Base-by-base conservation (phyloP, 2,113 vertebrate genomes). In the Boleophthalmus pectinirostris region DNA sequence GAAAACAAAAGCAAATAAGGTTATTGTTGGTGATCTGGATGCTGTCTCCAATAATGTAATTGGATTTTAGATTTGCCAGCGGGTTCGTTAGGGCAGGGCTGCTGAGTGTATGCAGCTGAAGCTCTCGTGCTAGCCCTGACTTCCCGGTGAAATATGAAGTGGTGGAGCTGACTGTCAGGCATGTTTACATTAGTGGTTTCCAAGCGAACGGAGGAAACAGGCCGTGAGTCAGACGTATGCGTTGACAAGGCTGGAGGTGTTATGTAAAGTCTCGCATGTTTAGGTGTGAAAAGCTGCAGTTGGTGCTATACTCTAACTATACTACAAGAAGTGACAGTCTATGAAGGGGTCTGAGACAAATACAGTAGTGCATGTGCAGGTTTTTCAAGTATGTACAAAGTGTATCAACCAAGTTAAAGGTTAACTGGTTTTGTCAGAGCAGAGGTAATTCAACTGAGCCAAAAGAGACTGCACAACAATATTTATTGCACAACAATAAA, bases 101-200 rank as follows among this genome's bases (percentile, higher is more conserved):
- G 54, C 21, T 61, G 13, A 5, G 56, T 5, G 20, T 49, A 47
- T 2, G 5, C 46, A 68, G 23, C 43, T 47, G 51, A 72, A 47
- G 64, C 64, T 23, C 58, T 12, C 3, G 43, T 12, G 33, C 69
- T 69, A 67, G 14, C 35, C 11, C 46, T 58, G 69, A 45, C 3
- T 15, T 33, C 29, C 20, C 45, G 14, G 10, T 81, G 76, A 83
- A 82, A 60, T 58, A 76, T 45, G 68, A 69, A 60, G 67, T 8
- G 60, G 29, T 49, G 78, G 4, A 51, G 64, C 5, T 58, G 75
- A 72, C 63, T 75, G 80, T 73, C 56, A 29, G 72, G 56, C 35
- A 3, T 82, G 79, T 86, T 87, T 76, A 83, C 79, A 73, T 63
- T 69, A 38, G 54, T 49, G 82, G 77, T 86, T 86, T 83, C 80